A percentile compares a stretch with the other conserved stretches of the same genome.
phyloP scores from a whole-genome alignment of 2,888 invertebrate genomes.

The Eucera pruinosa region DNA sequence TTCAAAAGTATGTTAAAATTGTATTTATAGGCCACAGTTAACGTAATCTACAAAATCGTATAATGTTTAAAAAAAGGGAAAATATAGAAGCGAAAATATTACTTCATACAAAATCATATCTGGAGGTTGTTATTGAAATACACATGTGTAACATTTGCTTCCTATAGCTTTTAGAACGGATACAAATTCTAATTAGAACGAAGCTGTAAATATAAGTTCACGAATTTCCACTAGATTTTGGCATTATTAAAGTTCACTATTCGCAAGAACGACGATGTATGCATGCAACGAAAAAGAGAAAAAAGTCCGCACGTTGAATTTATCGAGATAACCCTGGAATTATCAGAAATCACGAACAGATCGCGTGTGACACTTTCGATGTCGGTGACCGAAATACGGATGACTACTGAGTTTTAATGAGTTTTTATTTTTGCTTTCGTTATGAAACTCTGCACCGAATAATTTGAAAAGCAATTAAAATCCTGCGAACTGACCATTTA shows the following conservation, averaged over 20 bases:
- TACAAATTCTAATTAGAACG: constrained; percentile 15
- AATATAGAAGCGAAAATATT: background rate
- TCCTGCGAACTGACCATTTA: background rate
- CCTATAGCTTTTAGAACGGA: background rate
- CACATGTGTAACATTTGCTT: background rate
- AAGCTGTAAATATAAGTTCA: background rate
- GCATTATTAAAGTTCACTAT: constrained; percentile 3
- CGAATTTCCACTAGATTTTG: background rate
- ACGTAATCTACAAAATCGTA: too few species aligned
- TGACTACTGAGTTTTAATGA: background rate
- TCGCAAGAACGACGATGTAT: background rate
- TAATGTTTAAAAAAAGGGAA: background rate
- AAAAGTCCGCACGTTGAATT: background rate
- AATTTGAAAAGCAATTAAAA: background rate
- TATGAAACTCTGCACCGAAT: background rate
- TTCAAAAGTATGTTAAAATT: background rate
- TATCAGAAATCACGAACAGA: constrained; percentile 3
- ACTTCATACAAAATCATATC: background rate
- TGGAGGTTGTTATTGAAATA: background rate
- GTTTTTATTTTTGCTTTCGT: background rate
- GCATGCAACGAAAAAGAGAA: background rate
- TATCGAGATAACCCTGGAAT: background rate
- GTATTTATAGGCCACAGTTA: background rate
- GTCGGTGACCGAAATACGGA: background rate
- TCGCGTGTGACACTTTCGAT: background rate